These are phyloP conservation scores for Hypomecis atomaria DNA, from an alignment of 2,888 invertebrate genomes.

Conservation along the genomic window DNA sequence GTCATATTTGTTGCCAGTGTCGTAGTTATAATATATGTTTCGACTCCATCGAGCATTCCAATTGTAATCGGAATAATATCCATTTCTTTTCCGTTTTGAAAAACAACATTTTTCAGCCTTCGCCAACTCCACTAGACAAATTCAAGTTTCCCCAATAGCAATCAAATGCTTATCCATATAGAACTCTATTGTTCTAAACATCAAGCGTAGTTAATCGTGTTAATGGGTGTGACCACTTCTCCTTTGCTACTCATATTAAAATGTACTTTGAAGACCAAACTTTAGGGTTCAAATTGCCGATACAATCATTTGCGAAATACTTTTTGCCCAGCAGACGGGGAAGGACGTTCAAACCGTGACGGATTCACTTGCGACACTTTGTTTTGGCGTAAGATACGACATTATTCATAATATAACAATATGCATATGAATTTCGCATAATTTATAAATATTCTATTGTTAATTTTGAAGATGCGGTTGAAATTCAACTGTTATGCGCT, in stretches of 20 bases:
- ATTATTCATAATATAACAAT: constrained; percentile 19
- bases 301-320: constrained; percentile 56
- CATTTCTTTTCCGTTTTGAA: too few species aligned
- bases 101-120: neutral
- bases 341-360: constrained; percentile 71
- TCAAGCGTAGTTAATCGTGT: constrained; percentile 70
- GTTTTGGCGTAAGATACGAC: constrained; percentile 42
- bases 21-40: too few species aligned
- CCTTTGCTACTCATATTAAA: constrained; percentile 38
- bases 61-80: too few species aligned
- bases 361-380: constrained; percentile 57
- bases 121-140: constrained; percentile 11
- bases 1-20: too few species aligned
- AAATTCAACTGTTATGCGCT: constrained; percentile 10
- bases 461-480: constrained; percentile 6
- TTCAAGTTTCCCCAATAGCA: constrained; percentile 46
- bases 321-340: constrained; percentile 60
- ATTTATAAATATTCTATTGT: constrained; percentile 26
- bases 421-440: constrained; percentile 24
- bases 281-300: constrained; percentile 50
- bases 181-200: constrained; percentile 59
- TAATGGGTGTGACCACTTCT: constrained; percentile 64
- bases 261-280: constrained; percentile 41
- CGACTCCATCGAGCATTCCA: too few species aligned
- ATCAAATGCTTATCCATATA: constrained; percentile 50